These are phyloP conservation scores for Carassius carassius DNA, from an alignment of 2,113 vertebrate genomes.

Conservation along the genomic window DNA sequence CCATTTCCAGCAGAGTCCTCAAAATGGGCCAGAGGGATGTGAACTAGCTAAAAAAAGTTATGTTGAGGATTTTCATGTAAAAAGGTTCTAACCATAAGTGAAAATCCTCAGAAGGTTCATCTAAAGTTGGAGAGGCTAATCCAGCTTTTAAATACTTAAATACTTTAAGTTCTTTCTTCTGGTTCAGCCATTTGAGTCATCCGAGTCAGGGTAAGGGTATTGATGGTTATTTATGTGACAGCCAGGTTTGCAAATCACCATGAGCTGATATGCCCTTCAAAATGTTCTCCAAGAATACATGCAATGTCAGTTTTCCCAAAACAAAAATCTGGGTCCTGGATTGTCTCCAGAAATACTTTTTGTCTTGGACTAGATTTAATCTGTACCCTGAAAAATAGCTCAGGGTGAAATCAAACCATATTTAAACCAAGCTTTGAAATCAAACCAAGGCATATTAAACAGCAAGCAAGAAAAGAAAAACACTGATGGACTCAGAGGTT, in stretches of 20 bases:
- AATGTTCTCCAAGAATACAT: conserved; percentile 4
- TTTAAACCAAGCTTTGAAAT: no score
- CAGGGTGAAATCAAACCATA: background rate
- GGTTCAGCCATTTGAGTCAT: conserved; percentile 12
- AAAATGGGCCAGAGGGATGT: background rate
- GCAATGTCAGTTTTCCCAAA: background rate
- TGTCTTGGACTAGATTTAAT: background rate
- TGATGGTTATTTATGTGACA: conserved; percentile 6
- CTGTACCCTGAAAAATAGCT: background rate
- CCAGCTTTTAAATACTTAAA: conserved; percentile 1
- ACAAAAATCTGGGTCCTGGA: background rate
- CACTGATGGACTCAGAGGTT: background rate
- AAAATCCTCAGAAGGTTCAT: conserved; percentile 8
- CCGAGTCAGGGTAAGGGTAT: conserved; percentile 10
- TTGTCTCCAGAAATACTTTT: conserved; percentile 1
- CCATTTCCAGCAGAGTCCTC: conserved; percentile 8
- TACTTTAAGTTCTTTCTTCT: conserved; percentile 14
- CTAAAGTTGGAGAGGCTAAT: background rate
- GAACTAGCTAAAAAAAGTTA: conserved; percentile 3
- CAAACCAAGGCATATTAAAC: background rate
- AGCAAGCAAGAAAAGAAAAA: background rate
- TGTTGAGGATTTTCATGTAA: conserved; percentile 15
- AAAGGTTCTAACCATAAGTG: background rate
- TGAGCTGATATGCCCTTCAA: conserved; percentile 23
- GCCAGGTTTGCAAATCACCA: conserved; percentile 18